Conservation (phyloP, 2,113 vertebrate genomes). For the Sander vitreus region DNA sequence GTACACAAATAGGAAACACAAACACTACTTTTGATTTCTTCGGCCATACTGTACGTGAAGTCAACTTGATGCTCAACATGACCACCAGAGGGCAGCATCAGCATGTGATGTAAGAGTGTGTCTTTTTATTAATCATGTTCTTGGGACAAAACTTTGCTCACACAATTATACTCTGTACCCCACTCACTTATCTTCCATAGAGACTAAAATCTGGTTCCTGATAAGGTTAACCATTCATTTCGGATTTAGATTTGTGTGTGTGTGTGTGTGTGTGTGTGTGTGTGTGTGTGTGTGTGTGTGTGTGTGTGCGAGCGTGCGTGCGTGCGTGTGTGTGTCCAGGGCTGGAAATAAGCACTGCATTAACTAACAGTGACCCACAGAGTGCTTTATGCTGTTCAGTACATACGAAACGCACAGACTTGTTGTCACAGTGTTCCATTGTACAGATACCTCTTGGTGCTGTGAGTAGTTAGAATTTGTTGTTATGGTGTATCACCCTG, state of each 20-base stretch:
- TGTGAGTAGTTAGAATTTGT: slow-evolving; percentile 30
- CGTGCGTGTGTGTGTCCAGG: neutral
- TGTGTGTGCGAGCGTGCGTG: neutral
- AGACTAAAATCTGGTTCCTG: neutral
- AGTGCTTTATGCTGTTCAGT: neutral
- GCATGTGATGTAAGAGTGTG: slow-evolving; percentile 83
- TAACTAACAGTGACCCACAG: neutral
- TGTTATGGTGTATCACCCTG: slow-evolving; percentile 24
- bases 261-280: neutral
- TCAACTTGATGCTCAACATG: neutral
- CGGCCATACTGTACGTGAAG: neutral
- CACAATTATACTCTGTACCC: neutral
- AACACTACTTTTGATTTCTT: neutral
- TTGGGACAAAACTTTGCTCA: neutral
- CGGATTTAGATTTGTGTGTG: neutral
- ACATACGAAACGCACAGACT: neutral
- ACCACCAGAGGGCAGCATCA: slow-evolving; percentile 75
- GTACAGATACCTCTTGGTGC: slow-evolving; percentile 2
- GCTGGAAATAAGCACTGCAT: neutral
- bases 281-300: neutral
- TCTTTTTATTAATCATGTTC: neutral
- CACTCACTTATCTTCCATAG: neutral
- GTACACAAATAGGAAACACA: neutral
- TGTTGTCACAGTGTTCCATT: slow-evolving; percentile 8
- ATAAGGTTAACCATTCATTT: neutral